Evolutionary conservation across 2,113 vertebrate genomes (phyloP).

Genomic region (Toxostoma redivivum): DNA sequence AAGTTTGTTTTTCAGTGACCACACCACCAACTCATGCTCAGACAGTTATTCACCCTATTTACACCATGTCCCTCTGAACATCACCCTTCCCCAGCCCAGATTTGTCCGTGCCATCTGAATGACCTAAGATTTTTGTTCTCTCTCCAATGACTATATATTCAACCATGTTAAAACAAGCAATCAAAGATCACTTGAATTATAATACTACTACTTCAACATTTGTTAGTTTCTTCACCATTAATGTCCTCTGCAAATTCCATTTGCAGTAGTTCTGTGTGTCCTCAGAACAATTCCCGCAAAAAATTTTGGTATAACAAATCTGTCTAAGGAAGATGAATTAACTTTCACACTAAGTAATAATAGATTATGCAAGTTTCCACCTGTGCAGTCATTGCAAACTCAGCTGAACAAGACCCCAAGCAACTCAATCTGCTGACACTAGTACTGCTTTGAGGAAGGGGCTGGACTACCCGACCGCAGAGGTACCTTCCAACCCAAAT

Average conservation of each 20-base stretch:
- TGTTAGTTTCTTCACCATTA: neutral
- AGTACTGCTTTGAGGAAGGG: neutral
- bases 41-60: slow-evolving; percentile 35
- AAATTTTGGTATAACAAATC: neutral
- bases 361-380: neutral
- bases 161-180: neutral
- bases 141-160: neutral
- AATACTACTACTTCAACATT: neutral
- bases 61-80: neutral
- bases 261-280: neutral
- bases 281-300: neutral
- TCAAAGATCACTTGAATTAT: neutral
- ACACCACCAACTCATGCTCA: neutral
- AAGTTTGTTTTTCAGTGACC: neutral
- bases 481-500: neutral
- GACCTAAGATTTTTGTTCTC: slow-evolving; percentile 6
- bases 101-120: neutral
- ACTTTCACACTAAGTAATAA: neutral
- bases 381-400: neutral
- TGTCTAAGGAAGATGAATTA: neutral
- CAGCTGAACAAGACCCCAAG: neutral
- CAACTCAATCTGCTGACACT: neutral
- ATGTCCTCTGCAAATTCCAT: neutral
- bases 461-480: neutral
- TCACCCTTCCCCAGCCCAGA: neutral